Evolutionary conservation across 2,113 vertebrate genomes (phyloP), one percentile per base, ranked within the genome.

Genomic region (Nerophis ophidion): DNA sequence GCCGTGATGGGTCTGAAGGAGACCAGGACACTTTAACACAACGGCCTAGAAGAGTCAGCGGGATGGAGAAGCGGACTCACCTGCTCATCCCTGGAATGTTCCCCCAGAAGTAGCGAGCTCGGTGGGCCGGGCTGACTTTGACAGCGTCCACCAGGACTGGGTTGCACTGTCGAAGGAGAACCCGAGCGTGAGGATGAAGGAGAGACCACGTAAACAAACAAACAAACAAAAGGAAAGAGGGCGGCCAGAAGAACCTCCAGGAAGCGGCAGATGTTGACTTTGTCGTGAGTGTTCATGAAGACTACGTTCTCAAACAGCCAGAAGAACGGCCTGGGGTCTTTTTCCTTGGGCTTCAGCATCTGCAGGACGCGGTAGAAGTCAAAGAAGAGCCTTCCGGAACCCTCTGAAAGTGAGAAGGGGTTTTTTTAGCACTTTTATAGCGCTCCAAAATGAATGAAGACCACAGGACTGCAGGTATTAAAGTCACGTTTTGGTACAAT

Each of bases 11-110:
- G 92, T 78, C 93, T 94, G 81, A 48, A 40, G 54, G 42, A 57
- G 70, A 59, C 53, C 3, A 19, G 40, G 10, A 44, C 40, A 44
- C 10, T 44, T 44, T 26, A 26, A 26, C 26, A 26, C 3, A 26
- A 26, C 26, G 4, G 26, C 26, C 26, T 26, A 26, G 3, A 26
- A 26, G 19, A 26, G 19, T 26, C 19, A 26, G 19, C 19, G 3
- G 4, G 26, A 26, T 26, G 26, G 40, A 44, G 40, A 42, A 42
- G 40, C 40, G 10, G 13, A 55, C 60, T 36, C 1, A 97, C 96
- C 96, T 93, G 90, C 92, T 92, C 95, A 98, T 98, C 16, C 94
- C 95, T 0, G 96, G 96, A 13, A 98, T 91, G 84, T 98, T 98
- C 38, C 96, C 96, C 96, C 96, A 98, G 80, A 97, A 98, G 60